Base-by-base conservation (phyloP, 2,888 invertebrate species). In the Cylindroiulus punctatus region DNA sequence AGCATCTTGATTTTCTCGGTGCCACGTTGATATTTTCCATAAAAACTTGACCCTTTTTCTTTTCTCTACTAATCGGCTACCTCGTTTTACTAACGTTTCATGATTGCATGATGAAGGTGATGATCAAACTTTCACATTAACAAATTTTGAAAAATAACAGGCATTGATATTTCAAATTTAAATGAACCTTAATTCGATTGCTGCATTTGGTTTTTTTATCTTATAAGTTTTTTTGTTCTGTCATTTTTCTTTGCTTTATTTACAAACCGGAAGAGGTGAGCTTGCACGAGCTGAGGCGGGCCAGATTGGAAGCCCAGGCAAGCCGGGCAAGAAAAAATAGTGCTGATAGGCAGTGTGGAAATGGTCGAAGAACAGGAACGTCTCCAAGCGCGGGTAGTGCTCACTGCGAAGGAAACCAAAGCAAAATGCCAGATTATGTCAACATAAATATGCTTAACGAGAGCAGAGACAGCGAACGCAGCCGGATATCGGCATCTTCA, bases 391-490 rank as follows among this genome's bases (percentile, higher is more conserved):
- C 85, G n/a, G 52, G 26, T 36, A 26, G 52, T n/a, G 52, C 88
- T 22, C 85, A 88, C 30, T 88, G 44, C 1, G 32, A 42, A 26
- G 57, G 52, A 52, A 84, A 30, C 47, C 47, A 52, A 82, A 40
- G 32, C n/a, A 76, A 86, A 36, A 52, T 88, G 4, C 88, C 88
- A n/a, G 88, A 88, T 86, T 88, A 88, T 83, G 88, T 88, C 22
- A 88, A 88, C 85, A 88, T 88, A 36, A 87, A 86, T 19, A 86
- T 87, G 52, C 42, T 87, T 2, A 83, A 87, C 76, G 85, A 40
- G 14, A 86, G 57, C 36, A 57, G 82, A 30, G 36, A 76, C 44
- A 42, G 30, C 26, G 47, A 52, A 52, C 47, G 52, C 52, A 76
- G 76, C 30, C 30, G 26, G 30, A 76, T 26, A 17, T 76, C 76